These are phyloP conservation scores for Agriopis marginaria DNA, from an alignment of 2,888 invertebrate genomes.

Conservation along the genomic window DNA sequence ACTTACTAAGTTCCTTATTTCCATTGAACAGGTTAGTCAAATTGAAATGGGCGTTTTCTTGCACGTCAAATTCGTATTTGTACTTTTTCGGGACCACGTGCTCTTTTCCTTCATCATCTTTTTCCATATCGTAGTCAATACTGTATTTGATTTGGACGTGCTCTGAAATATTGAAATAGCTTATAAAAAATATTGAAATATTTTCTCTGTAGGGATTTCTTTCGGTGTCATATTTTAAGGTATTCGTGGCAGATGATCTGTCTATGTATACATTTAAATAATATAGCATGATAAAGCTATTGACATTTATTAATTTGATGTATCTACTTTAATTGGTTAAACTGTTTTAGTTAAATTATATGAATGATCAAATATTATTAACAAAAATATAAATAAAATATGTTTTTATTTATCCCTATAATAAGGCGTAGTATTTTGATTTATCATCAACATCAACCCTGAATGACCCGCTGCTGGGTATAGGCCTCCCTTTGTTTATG, in stretches of 20 bases:
- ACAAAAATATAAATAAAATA: no score
- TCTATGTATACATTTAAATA: neutral
- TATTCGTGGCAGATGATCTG: neutral
- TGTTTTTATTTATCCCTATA: no score
- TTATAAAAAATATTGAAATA: neutral
- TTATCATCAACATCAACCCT: no score
- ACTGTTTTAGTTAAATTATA: no score
- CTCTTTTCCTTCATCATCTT: slow-evolving; percentile 52
- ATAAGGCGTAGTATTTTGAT: no score
- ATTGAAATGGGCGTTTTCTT: slow-evolving; percentile 52
- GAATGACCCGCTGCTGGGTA: no score
- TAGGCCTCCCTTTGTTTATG: no score
- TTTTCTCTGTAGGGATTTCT: neutral
- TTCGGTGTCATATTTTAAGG: neutral
- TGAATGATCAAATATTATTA: no score
- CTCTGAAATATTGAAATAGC: slow-evolving; percentile 41
- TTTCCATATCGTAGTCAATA: slow-evolving; percentile 52
- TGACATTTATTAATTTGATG: no score
- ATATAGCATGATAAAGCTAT: no score
- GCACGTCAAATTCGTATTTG: slow-evolving; percentile 53
- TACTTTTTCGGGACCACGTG: slow-evolving; percentile 50
- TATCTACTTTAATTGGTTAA: no score
- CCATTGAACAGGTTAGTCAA: slow-evolving; percentile 60
- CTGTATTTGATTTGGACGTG: slow-evolving; percentile 46
- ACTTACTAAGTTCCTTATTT: slow-evolving; percentile 60